A percentile compares a stretch with the other conserved stretches of the same genome.
These are phyloP conservation scores for Sterrhoptilus dennistouni DNA, from an alignment of 2,113 vertebrate genomes.

Conservation along the genomic window DNA sequence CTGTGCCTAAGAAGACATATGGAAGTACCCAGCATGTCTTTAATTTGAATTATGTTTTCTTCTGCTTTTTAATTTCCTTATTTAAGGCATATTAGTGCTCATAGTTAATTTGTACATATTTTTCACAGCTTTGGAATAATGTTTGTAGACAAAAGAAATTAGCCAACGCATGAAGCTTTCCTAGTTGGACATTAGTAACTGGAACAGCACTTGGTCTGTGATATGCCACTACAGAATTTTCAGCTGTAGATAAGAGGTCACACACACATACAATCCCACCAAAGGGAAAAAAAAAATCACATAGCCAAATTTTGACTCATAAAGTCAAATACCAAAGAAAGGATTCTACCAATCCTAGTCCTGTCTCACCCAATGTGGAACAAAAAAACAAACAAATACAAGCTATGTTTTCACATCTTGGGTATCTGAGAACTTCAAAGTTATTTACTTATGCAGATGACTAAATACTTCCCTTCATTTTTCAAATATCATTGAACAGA, in stretches of 20 bases:
- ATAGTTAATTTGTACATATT: not conserved
- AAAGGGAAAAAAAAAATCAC: not conserved
- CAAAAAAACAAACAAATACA: not conserved
- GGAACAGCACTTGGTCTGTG: not conserved
- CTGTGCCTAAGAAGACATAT: not conserved
- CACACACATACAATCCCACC: too few species aligned
- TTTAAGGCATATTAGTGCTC: not conserved
- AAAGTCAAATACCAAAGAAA: not conserved
- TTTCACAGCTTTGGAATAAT: not conserved
- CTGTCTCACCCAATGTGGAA: not conserved
- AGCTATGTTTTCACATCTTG: not conserved
- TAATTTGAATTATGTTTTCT: not conserved
- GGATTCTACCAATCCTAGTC: not conserved
- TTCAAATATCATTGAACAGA: not conserved
- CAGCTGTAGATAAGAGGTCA: not conserved
- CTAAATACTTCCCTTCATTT: not conserved
- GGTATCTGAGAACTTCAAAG: not conserved
- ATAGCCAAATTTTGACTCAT: not conserved
- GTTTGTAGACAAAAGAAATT: not conserved
- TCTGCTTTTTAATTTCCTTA: not conserved
- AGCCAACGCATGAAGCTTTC: not conserved
- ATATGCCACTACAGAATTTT: not conserved
- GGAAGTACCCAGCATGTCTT: not conserved
- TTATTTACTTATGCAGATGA: not conserved
- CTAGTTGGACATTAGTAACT: not conserved